phyloP scores from a whole-genome alignment of 2,888 invertebrate species.

The Tubulanus polymorphus region DNA sequence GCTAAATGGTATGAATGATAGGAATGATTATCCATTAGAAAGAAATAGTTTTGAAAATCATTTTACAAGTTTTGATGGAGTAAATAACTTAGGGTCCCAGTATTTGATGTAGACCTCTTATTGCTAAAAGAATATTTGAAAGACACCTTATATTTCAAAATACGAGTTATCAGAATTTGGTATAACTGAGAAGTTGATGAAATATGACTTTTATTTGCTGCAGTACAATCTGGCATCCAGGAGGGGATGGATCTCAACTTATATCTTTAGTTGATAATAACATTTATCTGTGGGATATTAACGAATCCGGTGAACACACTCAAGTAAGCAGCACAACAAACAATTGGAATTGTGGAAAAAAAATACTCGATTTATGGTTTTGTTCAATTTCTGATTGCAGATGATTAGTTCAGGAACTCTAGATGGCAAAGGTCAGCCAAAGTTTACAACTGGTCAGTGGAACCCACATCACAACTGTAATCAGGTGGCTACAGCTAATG shows the following conservation, averaged over 20 bases:
- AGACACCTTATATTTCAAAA: too few species aligned
- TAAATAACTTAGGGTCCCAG: too few species aligned
- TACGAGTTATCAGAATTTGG: too few species aligned
- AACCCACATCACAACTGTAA: conserved; percentile 87
- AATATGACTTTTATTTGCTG: conserved; percentile 16
- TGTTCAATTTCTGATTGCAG: conserved; percentile 24
- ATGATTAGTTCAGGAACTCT: conserved; percentile 47
- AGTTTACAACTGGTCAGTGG: conserved; percentile 85
- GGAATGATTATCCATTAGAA: too few species aligned
- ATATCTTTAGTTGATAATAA: conserved; percentile 76
- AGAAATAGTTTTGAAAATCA: too few species aligned
- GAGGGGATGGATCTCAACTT: conserved; percentile 64
- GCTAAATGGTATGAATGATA: conserved; percentile 60
- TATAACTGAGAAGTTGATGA: too few species aligned
- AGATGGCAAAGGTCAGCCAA: conserved; percentile 70
- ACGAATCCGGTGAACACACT: conserved; percentile 45
- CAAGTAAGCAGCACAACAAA: conserved; percentile 15
- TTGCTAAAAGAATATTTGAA: too few species aligned
- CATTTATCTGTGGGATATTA: conserved; percentile 72
- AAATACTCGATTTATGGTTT: background rate
- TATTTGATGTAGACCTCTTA: too few species aligned
- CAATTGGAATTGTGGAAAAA: background rate
- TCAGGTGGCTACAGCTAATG: conserved; percentile 81
- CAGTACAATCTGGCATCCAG: conserved; percentile 81
- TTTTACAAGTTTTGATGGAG: too few species aligned